Evolutionary conservation across 1,140 invertebrate genomes (phyloP).

Genomic region (Drosophila pallidifrons): DNA sequence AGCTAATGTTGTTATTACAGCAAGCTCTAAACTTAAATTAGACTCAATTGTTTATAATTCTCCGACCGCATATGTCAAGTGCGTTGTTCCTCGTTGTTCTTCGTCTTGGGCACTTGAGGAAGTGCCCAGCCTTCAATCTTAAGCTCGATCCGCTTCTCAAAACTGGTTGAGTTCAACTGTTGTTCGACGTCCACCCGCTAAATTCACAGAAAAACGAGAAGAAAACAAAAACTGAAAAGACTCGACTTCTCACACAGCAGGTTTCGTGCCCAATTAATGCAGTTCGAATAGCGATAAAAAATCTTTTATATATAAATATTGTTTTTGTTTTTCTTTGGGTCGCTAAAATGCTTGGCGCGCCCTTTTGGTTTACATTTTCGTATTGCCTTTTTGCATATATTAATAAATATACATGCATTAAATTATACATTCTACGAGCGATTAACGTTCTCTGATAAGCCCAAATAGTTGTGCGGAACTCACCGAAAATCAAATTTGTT

Average conservation of each 20-base stretch:
- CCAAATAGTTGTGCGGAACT: not conserved
- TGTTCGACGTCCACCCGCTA: conserved; percentile 52
- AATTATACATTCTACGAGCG: conserved; percentile 65
- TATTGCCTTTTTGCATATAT: conserved; percentile 67
- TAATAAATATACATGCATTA: conserved; percentile 57
- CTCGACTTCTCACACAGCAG: conserved; percentile 54
- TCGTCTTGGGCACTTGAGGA: conserved; percentile 52
- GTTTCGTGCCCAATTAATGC: conserved; percentile 76
- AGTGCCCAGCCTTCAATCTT: conserved; percentile 53
- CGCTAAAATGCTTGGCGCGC: conserved; percentile 53
- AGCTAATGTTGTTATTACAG: conserved; percentile 61
- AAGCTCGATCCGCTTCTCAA: conserved; percentile 20
- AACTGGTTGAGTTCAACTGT: conserved; percentile 10
- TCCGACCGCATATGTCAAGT: conserved; percentile 55
- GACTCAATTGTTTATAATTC: conserved; percentile 82
- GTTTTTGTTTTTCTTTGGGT: conserved; percentile 45
- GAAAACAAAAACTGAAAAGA: not conserved
- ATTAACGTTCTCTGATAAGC: conserved; percentile 66
- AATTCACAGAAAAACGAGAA: conserved; percentile 41
- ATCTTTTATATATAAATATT: conserved; percentile 28
- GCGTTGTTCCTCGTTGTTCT: conserved; percentile 26
- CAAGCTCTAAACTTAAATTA: conserved; percentile 71
- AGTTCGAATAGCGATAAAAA: conserved; percentile 49
- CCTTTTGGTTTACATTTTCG: conserved; percentile 45
- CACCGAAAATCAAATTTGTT: not conserved